Evolutionary conservation across 2,797 vertebrate genomes (phyloP).

Genomic region (Tokudaia tokunoshimensis): DNA sequence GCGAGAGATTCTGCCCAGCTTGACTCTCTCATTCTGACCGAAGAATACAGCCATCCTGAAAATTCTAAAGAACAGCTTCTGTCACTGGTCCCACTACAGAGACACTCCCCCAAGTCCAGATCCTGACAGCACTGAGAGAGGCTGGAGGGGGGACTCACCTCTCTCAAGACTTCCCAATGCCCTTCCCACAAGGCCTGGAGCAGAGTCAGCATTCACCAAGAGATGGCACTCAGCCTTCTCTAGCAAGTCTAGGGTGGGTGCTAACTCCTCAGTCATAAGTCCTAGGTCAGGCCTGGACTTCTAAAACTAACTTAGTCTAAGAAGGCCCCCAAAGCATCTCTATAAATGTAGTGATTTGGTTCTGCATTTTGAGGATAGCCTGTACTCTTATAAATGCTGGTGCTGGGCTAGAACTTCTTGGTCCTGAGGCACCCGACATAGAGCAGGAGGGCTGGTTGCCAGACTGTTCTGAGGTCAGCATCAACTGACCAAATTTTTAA

Average conservation of each 20-base stretch:
- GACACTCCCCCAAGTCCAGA: slow-evolving; percentile 87
- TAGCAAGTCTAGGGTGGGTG: slow-evolving; percentile 53
- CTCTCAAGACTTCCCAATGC: slow-evolving; percentile 86
- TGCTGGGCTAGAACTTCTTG: background rate
- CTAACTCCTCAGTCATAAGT: slow-evolving; percentile 60
- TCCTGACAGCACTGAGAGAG: slow-evolving; percentile 83
- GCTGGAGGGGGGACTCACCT: slow-evolving; percentile 88
- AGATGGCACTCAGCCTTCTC: slow-evolving; percentile 54
- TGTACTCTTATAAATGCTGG: background rate
- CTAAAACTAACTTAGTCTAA: slow-evolving; percentile 53
- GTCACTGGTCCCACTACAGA: slow-evolving; percentile 94
- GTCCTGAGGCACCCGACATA: background rate
- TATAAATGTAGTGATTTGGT: slow-evolving; percentile 16
- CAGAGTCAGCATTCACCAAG: slow-evolving; percentile 82
- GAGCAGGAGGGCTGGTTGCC: background rate
- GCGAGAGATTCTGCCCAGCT: slow-evolving; percentile 92
- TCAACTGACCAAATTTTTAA: slow-evolving; percentile 23
- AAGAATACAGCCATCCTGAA: slow-evolving; percentile 95
- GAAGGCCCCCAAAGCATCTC: slow-evolving; percentile 38
- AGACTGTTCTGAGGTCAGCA: background rate
- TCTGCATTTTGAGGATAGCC: background rate
- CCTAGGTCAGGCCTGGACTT: slow-evolving; percentile 57
- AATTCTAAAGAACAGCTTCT: slow-evolving; percentile 98
- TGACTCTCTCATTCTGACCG: slow-evolving; percentile 92
- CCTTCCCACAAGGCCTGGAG: slow-evolving; percentile 76